These are phyloP conservation scores for Ommatoiulus sabulosus DNA, from an alignment of 2,888 invertebrate species.

Conservation along the genomic window DNA sequence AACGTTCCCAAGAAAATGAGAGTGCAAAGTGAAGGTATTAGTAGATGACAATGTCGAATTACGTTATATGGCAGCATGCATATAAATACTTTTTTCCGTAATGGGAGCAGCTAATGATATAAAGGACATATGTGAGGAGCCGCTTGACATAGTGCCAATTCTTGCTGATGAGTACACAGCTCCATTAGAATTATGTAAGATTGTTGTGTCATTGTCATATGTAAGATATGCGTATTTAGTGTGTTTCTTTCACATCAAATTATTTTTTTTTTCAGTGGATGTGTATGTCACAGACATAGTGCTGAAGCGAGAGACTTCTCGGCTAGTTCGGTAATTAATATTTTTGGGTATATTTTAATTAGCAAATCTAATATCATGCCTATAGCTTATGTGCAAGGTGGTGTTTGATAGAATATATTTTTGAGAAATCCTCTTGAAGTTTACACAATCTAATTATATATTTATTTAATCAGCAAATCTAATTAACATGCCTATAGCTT, in stretches of 20 bases:
- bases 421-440: no score
- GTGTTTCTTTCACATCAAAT: neutral
- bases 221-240: no score
- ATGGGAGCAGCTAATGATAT: neutral
- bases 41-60: neutral
- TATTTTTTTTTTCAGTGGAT: slow-evolving; percentile 47
- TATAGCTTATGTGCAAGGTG: neutral
- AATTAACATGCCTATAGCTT: no score
- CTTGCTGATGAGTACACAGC: neutral
- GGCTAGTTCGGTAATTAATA: slow-evolving; percentile 16
- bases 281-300: slow-evolving; percentile 50
- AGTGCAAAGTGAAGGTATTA: neutral
- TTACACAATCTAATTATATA: no score
- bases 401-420: neutral
- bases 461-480: no score
- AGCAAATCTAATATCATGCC: no score
- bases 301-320: slow-evolving; percentile 26
- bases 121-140: neutral
- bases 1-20: neutral
- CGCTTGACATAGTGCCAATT: neutral
- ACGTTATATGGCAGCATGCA: neutral
- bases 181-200: neutral
- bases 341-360: no score
- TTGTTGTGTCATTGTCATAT: no score
- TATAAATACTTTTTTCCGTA: neutral